These are phyloP conservation scores for Cynopterus sphinx DNA, from an alignment of 2,797 vertebrate genomes.

Conservation along the genomic window DNA sequence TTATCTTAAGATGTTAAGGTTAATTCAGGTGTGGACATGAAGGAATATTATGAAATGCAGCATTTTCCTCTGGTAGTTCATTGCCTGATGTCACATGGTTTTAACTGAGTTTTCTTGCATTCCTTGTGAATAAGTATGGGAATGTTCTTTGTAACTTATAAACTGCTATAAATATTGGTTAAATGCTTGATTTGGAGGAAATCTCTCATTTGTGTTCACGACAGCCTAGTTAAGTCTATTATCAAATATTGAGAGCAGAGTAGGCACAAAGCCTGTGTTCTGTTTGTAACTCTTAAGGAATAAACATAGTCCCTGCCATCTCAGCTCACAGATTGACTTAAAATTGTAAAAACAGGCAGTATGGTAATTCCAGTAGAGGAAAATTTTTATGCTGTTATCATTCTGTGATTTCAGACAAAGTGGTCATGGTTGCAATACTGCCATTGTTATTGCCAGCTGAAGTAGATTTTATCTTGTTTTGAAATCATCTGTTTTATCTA, in stretches of 20 bases:
- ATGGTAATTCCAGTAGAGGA: background rate
- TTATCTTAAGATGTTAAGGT: background rate
- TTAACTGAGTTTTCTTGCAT: slow-evolving; percentile 45
- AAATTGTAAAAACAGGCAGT: background rate
- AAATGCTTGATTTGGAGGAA: slow-evolving; percentile 57
- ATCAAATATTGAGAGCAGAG: slow-evolving; percentile 57
- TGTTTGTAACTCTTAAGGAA: slow-evolving; percentile 43
- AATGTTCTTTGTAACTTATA: slow-evolving; percentile 51
- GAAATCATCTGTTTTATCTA: background rate
- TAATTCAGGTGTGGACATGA: background rate
- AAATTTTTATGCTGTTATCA: background rate
- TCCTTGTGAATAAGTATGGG: slow-evolving; percentile 36
- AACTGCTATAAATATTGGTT: slow-evolving; percentile 31
- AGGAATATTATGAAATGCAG: slow-evolving; percentile 7
- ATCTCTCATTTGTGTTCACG: slow-evolving; percentile 41
- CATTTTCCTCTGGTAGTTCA: background rate
- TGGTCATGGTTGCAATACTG: background rate
- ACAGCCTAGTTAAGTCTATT: slow-evolving; percentile 51
- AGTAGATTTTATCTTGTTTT: slow-evolving; percentile 26
- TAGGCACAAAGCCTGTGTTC: background rate
- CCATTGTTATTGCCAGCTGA: background rate
- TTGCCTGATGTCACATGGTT: background rate
- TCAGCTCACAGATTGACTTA: background rate
- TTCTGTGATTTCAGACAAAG: slow-evolving; percentile 1
- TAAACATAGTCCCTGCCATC: background rate